Conservation (phyloP, 2,888 invertebrate species). For the Silvanus unidentatus region DNA sequence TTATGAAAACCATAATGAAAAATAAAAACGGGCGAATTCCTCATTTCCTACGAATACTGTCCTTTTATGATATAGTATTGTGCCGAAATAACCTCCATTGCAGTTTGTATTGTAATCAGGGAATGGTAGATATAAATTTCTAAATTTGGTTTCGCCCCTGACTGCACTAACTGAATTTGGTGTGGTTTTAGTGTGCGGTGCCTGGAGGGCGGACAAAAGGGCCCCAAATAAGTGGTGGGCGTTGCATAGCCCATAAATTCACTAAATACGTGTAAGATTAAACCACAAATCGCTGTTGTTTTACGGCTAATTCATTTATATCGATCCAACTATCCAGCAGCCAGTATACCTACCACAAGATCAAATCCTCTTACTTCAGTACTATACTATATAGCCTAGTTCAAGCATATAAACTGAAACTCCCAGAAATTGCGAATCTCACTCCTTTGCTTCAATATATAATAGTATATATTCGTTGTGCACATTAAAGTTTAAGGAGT, state of each 20-base stretch:
- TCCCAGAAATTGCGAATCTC: constrained; percentile 1
- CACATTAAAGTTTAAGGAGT: not conserved
- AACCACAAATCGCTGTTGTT: constrained; percentile 48
- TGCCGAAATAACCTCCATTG: too few relatives aligned
- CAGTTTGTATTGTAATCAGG: constrained; percentile 4
- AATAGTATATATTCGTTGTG: too few relatives aligned
- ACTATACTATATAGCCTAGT: constrained; percentile 14
- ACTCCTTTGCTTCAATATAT: not conserved
- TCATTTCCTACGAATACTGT: not conserved
- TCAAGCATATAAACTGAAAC: constrained; percentile 15
- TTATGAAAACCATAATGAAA: too few relatives aligned
- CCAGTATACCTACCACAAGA: constrained; percentile 20
- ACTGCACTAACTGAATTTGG: constrained; percentile 28
- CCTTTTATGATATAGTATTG: too few relatives aligned
- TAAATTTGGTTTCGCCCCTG: constrained; percentile 2
- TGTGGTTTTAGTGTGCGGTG: constrained; percentile 19
- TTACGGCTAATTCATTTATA: constrained; percentile 48
- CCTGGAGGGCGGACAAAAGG: constrained; percentile 24
- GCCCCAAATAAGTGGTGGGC: constrained; percentile 33
- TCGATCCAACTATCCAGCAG: constrained; percentile 36
- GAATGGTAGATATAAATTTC: constrained; percentile 5
- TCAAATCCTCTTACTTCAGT: constrained; percentile 19
- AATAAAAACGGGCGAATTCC: not conserved
- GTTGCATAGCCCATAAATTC: constrained; percentile 42
- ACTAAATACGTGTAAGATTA: constrained; percentile 47